Percentiles rank a stretch among this genome's conserved stretches.
Evolutionary conservation across 2,888 invertebrate species (phyloP).

Genomic region (Synanthedon vespiformis): DNA sequence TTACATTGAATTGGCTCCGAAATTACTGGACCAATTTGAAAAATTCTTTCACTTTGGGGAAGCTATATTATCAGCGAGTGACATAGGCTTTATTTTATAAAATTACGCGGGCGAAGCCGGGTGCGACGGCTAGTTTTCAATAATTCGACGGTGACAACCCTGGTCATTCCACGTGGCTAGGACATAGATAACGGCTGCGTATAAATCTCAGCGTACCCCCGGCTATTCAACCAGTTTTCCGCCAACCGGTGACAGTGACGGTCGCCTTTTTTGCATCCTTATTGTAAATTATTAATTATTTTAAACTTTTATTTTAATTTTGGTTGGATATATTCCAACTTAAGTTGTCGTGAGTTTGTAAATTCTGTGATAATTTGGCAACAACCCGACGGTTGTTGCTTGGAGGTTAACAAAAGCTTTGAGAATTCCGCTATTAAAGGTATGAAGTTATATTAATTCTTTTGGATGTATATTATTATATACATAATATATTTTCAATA

Average conservation of each 20-base stretch:
- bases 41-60: too few relatives aligned
- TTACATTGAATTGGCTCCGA: too few relatives aligned
- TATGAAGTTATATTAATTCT: conserved; percentile 11
- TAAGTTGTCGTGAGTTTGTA: neutral
- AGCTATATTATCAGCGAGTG: too few relatives aligned
- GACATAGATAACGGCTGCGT: neutral
- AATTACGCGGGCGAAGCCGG: too few relatives aligned
- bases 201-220: neutral
- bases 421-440: conserved; percentile 73
- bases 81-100: too few relatives aligned
- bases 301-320: neutral
- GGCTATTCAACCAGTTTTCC: conserved; percentile 33
- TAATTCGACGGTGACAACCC: too few relatives aligned
- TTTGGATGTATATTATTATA: too few relatives aligned
- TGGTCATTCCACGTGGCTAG: neutral
- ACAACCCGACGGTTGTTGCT: conserved; percentile 65
- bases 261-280: neutral
- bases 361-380: conserved; percentile 36
- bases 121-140: too few relatives aligned
- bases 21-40: too few relatives aligned
- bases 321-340: neutral
- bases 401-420: conserved; percentile 65
- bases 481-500: too few relatives aligned
- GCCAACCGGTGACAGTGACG: conserved; percentile 13
- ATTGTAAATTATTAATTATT: neutral